Percentiles rank a stretch among this genome's conserved stretches.
Evolutionary conservation across 2,888 invertebrate species (phyloP).

Genomic region (Gisinianus flammeolus): DNA sequence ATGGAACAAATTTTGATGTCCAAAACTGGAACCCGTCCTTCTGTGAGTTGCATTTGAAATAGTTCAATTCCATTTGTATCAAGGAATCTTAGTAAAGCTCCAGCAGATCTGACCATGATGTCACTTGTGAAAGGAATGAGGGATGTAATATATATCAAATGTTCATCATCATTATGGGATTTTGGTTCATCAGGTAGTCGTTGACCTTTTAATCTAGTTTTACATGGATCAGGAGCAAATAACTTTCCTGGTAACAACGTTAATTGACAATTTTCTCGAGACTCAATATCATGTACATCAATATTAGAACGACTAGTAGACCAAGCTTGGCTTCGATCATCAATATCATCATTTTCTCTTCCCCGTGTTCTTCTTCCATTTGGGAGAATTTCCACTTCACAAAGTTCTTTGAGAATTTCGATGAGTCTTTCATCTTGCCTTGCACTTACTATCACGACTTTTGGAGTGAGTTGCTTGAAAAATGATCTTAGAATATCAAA

Average conservation of each 20-base stretch:
- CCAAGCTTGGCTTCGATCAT: neutral
- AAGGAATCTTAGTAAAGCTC: slow-evolving; percentile 73
- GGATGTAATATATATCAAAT: slow-evolving; percentile 68
- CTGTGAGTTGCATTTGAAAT: slow-evolving; percentile 61
- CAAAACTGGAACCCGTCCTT: slow-evolving; percentile 63
- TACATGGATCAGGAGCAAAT: slow-evolving; percentile 65
- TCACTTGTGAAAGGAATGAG: slow-evolving; percentile 70
- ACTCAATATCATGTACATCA: neutral
- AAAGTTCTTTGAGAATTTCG: slow-evolving; percentile 37
- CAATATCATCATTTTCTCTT: neutral
- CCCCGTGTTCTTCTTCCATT: neutral
- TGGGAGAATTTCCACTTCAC: slow-evolving; percentile 30
- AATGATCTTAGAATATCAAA: slow-evolving; percentile 68
- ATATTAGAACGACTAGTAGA: neutral
- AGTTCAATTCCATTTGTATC: slow-evolving; percentile 69
- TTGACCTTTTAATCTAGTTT: slow-evolving; percentile 66
- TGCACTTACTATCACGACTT: slow-evolving; percentile 60
- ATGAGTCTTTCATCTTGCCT: slow-evolving; percentile 46
- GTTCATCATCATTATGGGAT: slow-evolving; percentile 66
- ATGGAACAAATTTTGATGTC: slow-evolving; percentile 69
- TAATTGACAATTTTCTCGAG: neutral
- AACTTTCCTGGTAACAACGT: slow-evolving; percentile 44
- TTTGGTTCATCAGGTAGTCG: slow-evolving; percentile 67
- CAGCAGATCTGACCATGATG: slow-evolving; percentile 73
- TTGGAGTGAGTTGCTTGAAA: slow-evolving; percentile 69